Conservation (phyloP, 2,113 vertebrate genomes). For the Bombycilla garrulus region DNA sequence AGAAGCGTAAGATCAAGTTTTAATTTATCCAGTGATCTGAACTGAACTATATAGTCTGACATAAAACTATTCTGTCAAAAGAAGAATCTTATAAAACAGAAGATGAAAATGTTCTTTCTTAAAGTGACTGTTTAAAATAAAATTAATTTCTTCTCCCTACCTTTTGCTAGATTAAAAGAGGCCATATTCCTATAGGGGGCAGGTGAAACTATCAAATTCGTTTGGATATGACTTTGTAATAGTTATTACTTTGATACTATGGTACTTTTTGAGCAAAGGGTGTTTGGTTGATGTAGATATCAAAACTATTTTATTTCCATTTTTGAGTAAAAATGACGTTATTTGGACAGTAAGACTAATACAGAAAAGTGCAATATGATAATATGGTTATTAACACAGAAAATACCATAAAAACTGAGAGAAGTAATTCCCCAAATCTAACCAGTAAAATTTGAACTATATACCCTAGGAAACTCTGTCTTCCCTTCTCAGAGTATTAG, state of each 20-base stretch:
- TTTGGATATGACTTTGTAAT: background rate
- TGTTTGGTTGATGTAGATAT: background rate
- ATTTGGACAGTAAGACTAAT: background rate
- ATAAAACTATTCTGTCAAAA: background rate
- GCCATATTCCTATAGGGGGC: background rate
- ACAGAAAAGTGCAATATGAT: background rate
- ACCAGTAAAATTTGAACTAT: background rate
- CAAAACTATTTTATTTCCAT: background rate
- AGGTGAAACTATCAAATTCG: background rate
- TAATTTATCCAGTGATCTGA: constrained; percentile 28
- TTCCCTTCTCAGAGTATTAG: background rate
- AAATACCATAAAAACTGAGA: background rate
- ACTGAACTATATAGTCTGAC: background rate
- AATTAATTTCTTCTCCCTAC: background rate
- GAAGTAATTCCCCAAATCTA: background rate
- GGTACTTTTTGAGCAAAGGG: background rate
- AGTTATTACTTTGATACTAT: background rate
- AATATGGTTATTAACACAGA: background rate
- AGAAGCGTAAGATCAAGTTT: constrained; percentile 8
- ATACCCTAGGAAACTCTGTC: background rate
- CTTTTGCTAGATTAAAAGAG: background rate
- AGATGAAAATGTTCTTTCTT: background rate
- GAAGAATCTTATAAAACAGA: background rate
- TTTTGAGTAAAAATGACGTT: background rate
- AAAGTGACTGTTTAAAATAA: background rate